Conservation (phyloP, 2,797 vertebrate species). For the Notolabrus celidotus region DNA sequence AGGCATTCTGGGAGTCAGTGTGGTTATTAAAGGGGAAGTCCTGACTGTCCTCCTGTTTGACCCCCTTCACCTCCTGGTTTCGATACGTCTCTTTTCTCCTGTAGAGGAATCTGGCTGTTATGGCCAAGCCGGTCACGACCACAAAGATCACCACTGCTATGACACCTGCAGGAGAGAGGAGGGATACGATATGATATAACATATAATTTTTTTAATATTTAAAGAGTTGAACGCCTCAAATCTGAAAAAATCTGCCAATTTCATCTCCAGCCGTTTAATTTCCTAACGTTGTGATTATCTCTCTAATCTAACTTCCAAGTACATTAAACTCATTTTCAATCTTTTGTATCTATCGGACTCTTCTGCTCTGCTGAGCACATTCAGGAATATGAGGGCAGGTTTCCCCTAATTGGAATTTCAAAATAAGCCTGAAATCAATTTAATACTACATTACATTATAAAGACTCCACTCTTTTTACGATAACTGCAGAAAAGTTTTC, state of each 20-base stretch:
- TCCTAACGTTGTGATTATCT: slow-evolving; percentile 21
- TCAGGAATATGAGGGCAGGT: slow-evolving; percentile 21
- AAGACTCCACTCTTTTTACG: slow-evolving; percentile 9
- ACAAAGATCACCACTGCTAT: slow-evolving; percentile 94
- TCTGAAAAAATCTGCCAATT: background rate
- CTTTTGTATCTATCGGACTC: slow-evolving; percentile 4
- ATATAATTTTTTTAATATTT: background rate
- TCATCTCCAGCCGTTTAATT: background rate
- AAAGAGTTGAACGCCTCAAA: background rate
- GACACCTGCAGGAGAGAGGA: slow-evolving; percentile 84
- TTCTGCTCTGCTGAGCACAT: slow-evolving; percentile 12
- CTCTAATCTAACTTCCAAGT: slow-evolving; percentile 26
- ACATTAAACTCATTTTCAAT: slow-evolving; percentile 31
- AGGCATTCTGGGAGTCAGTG: slow-evolving; percentile 85
- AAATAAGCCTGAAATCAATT: slow-evolving; percentile 50
- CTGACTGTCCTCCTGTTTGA: slow-evolving; percentile 87
- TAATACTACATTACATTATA: slow-evolving; percentile 19
- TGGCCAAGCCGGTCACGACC: slow-evolving; percentile 85
- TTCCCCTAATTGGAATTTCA: slow-evolving; percentile 35
- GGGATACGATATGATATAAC: background rate
- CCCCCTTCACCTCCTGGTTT: slow-evolving; percentile 88
- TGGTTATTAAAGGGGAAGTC: slow-evolving; percentile 90
- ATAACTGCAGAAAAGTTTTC: slow-evolving; percentile 30
- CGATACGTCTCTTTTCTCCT: slow-evolving; percentile 89
- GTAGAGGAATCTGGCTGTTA: slow-evolving; percentile 88